Base-by-base conservation (phyloP, 2,888 invertebrate species). In the Nematopogon swammerdamellus region DNA sequence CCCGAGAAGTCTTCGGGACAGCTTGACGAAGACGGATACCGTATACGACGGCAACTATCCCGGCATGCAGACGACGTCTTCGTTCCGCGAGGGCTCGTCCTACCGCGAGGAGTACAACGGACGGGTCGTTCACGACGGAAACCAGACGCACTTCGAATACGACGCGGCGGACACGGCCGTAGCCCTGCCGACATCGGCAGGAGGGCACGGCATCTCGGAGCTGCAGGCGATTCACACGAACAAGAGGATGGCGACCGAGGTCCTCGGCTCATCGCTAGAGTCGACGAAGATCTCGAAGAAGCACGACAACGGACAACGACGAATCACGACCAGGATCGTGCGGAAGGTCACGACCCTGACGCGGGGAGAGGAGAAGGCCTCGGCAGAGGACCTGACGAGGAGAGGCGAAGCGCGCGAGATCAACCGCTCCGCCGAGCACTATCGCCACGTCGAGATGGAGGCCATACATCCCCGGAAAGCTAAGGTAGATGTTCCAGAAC, bases 321-420 rank as follows among this genome's bases (percentile, higher is more conserved):
- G 92, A 57, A 91, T 94, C 56, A 94, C 92, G 19, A 91, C 93
- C 44, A 86, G 91, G 64, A 91, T 94, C 55, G 88, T 94, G 48
- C 83, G 92, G 54, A 94, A 93, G 70, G 92, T 95, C 59, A 95
- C 94, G 30, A 94, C 94, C 2, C 68, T 95, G 57, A 91, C 92
- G 54, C 83, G 93, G 16, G 94, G 92, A 43, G 93, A 94, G 67
- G 92, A 94, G 67, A 85, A 88, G 59, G 84, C 86, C 54, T 82
- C 83, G 20, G 80, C 86, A 36, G 89, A 92, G 63, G 87, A 89
- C 64, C 66, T 89, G 59, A 75, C 83, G 47, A 84, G 83, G 63
- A 76, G 82, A 51, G 85, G 82, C 6, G 65, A 69, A 18, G 64
- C 71, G 42, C 77, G 81, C 53, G 82, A 82, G 56, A 74, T 85